These are phyloP conservation scores for Tetragonisca angustula DNA, from an alignment of 2,888 invertebrate species.

Conservation along the genomic window DNA sequence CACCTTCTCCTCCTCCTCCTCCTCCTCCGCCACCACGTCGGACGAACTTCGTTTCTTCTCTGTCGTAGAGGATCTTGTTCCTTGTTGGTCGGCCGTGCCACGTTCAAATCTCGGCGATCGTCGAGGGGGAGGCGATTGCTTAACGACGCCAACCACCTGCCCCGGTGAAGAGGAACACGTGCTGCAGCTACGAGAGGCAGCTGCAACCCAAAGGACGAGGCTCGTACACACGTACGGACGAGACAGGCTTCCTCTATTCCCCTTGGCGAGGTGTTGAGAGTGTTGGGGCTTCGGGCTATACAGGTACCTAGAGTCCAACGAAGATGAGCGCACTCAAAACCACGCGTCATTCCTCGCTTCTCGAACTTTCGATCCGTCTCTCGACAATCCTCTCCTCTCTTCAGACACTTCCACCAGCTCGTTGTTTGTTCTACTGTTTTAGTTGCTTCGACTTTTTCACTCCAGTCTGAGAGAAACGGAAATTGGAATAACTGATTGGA, in stretches of 20 bases:
- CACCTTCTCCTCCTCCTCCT: not conserved
- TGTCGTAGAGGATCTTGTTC: slow-evolving; percentile 27
- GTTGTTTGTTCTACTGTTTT: not conserved
- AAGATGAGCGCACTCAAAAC: slow-evolving; percentile 26
- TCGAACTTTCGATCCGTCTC: slow-evolving; percentile 38
- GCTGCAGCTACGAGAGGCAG: slow-evolving; percentile 68
- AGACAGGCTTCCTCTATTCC: slow-evolving; percentile 47
- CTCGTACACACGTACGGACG: slow-evolving; percentile 31
- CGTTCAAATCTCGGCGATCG: slow-evolving; percentile 79
- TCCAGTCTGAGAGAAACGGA: no score
- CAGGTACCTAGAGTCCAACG: slow-evolving; percentile 39
- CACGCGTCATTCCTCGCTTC: slow-evolving; percentile 25
- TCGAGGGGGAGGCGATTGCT: slow-evolving; percentile 80
- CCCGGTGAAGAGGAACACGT: slow-evolving; percentile 79
- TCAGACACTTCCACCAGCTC: not conserved
- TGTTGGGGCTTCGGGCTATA: slow-evolving; percentile 29
- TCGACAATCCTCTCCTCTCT: not conserved
- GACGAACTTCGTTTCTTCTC: not conserved
- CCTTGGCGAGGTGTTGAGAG: slow-evolving; percentile 62
- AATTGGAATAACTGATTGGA: no score
- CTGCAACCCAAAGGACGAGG: slow-evolving; percentile 65
- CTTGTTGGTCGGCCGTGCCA: slow-evolving; percentile 49
- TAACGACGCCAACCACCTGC: slow-evolving; percentile 83
- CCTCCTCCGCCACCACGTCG: not conserved
- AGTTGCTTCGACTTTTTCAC: not conserved